A percentile compares a stretch with the other conserved stretches of the same genome.
Conservation (phyloP, 2,113 vertebrate genomes). For the Chascanopsetta lugubris region DNA sequence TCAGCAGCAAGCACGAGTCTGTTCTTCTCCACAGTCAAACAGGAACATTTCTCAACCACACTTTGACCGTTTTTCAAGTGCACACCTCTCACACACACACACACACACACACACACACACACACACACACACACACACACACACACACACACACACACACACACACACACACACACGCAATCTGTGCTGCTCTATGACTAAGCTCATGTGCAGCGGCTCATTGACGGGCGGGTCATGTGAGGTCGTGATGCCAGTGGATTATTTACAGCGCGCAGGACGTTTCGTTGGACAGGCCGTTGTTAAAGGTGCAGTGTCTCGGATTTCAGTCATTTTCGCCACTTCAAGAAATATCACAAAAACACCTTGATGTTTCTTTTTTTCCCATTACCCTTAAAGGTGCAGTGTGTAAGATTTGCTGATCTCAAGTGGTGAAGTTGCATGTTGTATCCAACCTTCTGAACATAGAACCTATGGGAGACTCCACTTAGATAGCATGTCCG, state of each 20-base stretch:
- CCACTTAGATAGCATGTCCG: no score
- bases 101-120: conserved; percentile 5
- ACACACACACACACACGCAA: conserved; percentile 18
- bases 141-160: conserved; percentile 4
- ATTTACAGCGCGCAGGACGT: conserved; percentile 46
- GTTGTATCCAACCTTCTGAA: no score
- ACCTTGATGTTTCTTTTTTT: no score
- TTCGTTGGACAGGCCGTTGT: no score
- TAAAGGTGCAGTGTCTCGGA: no score
- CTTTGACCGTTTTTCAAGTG: conserved; percentile 10
- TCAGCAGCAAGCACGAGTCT: conserved; percentile 89
- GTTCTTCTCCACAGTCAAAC: neutral
- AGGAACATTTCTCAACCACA: conserved; percentile 17
- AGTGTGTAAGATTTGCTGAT: no score
- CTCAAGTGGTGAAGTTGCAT: no score
- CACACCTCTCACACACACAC: neutral
- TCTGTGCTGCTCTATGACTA: conserved; percentile 21
- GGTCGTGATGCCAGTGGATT: neutral
- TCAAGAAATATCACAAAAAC: no score
- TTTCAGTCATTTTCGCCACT: no score
- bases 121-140: conserved; percentile 3
- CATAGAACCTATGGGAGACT: no score
- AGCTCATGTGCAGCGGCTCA: conserved; percentile 25
- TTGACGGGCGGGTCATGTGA: conserved; percentile 39
- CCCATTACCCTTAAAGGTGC: no score